Evolutionary conservation across 2,888 invertebrate genomes (phyloP).

Genomic region (Octonoba sinensis): DNA sequence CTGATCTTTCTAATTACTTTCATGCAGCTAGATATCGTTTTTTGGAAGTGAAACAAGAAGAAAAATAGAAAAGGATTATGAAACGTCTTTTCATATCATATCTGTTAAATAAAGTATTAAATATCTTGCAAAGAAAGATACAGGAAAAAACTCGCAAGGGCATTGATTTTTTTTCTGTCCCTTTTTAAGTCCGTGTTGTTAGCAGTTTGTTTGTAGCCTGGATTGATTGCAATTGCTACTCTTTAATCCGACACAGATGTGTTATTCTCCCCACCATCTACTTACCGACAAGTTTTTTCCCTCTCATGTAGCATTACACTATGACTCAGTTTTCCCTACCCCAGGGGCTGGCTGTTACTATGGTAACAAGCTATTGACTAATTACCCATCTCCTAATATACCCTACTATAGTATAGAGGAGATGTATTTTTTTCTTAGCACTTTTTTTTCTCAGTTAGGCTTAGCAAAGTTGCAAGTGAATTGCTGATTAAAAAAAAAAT

Average conservation of each 20-base stretch:
- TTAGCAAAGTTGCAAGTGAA: constrained; percentile 25
- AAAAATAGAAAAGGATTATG: too few species aligned
- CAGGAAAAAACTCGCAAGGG: too few species aligned
- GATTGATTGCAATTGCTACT: constrained; percentile 56
- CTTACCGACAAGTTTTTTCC: neutral
- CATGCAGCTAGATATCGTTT: too few species aligned
- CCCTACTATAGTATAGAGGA: constrained; percentile 17
- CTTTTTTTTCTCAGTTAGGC: neutral
- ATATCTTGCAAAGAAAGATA: too few species aligned
- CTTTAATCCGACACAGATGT: constrained; percentile 35
- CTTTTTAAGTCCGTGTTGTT: too few species aligned
- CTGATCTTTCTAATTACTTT: too few species aligned
- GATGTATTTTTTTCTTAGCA: constrained; percentile 19
- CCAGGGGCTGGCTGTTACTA: constrained; percentile 52
- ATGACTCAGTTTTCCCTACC: constrained; percentile 49
- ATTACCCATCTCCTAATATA: constrained; percentile 48
- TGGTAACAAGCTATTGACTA: constrained; percentile 56
- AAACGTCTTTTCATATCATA: too few species aligned
- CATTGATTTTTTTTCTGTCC: too few species aligned
- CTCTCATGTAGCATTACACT: constrained; percentile 26
- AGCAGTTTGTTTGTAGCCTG: neutral
- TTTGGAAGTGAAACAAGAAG: too few species aligned
- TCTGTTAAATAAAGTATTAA: too few species aligned
- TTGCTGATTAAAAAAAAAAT: constrained; percentile 14
- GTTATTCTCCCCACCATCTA: neutral